Base-by-base conservation (phyloP, 2,888 invertebrate species). In the Tetanocera ferruginea region DNA sequence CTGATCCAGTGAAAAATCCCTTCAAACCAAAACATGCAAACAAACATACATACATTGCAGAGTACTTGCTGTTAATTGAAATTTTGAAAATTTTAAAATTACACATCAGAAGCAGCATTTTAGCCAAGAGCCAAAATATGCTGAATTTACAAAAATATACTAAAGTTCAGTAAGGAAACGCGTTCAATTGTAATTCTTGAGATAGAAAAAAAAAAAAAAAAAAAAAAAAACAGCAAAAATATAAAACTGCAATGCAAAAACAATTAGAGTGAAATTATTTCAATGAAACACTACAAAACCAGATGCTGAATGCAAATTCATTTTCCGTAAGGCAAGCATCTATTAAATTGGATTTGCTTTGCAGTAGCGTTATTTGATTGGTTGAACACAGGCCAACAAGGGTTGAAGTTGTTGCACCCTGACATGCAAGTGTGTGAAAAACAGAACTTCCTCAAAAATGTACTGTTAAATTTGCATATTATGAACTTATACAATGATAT, bases 81-180 rank as follows among this genome's bases (percentile, higher is more conserved):
- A 62, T 73, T 25, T 60, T 37, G 49, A 62, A 73, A 73, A 60
- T 73, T 73, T 60, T 73, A 62, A 73, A 72, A 73, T 73, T 73
- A 62, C 49, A 49, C 28, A 49, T 73, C 73, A 62, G 49, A 73
- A 73, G 8, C 73, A 73, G 73, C 60, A 43, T 43, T 49, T 25
- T 62, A 19, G 73, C 73, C 62, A 25, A 31, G 25, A 73, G 73
- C 62, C 8, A 62, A 69, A 5, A 64, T 23, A 37, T 28, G 14
- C 69, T 3, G 51, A 49, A n/a, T n/a, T n/a, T 17, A 6, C 52
- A 28, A 19, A 23, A 25, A 8, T 4, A 14, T 31, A 28, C 8
- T 11, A 25, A 28, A n/a, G 14, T 34, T 19, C 66, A 66, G 9
- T 19, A 14, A 19, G n/a, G 17, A 34, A 23, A 19, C n/a, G 64